Conservation (phyloP, 2,888 invertebrate species). For the Anorthoa munda region DNA sequence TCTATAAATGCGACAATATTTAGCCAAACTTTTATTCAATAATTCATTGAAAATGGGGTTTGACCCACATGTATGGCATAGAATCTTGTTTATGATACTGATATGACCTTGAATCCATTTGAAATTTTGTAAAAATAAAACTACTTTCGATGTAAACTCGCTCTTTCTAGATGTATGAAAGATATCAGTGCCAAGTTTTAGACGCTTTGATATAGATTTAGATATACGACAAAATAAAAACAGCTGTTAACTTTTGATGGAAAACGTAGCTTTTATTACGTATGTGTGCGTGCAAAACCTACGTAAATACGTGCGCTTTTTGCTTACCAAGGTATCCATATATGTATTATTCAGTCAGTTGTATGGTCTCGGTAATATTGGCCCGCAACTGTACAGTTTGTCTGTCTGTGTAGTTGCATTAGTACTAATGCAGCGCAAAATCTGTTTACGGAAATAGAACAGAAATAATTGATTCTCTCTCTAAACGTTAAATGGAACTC, state of each 20-base stretch:
- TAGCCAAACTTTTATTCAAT: not conserved
- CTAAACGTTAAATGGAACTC: too few relatives aligned
- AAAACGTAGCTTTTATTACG: constrained; percentile 22
- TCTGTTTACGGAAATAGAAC: not conserved
- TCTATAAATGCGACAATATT: not conserved
- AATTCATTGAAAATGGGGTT: constrained; percentile 29
- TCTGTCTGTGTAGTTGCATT: too few relatives aligned
- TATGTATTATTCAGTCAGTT: not conserved
- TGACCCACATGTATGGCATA: constrained; percentile 51
- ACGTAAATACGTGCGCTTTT: constrained; percentile 11
- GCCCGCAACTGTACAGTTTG: too few relatives aligned
- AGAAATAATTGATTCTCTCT: not conserved
- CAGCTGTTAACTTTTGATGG: constrained; percentile 47
- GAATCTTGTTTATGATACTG: constrained; percentile 45
- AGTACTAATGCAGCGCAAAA: not conserved
- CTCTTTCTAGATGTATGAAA: constrained; percentile 40
- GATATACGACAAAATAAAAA: constrained; percentile 56
- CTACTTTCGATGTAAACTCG: constrained; percentile 49
- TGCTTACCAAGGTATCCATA: not conserved
- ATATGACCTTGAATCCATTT: constrained; percentile 59
- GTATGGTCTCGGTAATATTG: not conserved
- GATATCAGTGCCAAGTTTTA: constrained; percentile 57
- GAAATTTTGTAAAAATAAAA: constrained; percentile 57
- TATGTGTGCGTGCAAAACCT: constrained; percentile 1
- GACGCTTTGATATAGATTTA: constrained; percentile 59